A percentile compares a stretch with the other conserved stretches of the same genome.
Conservation (phyloP, 2,888 invertebrate genomes). For the Plagodis dolabraria region DNA sequence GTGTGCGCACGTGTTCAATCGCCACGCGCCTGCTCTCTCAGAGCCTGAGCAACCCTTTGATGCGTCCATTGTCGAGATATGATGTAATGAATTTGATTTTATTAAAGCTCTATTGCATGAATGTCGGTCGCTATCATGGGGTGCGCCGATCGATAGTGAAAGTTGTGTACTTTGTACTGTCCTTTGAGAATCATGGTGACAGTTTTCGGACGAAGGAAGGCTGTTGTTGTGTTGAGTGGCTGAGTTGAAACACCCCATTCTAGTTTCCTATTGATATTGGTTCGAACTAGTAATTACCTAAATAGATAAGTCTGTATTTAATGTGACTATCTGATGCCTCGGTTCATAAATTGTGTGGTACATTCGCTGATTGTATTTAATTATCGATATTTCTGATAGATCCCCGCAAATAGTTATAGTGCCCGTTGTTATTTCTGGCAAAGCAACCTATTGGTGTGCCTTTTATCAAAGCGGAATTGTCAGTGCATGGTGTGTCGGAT, state of each 20-base stretch:
- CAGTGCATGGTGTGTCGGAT: constrained; percentile 19
- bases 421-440: too few species aligned
- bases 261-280: too few species aligned
- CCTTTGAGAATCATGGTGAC: constrained; percentile 13
- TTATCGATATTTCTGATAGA: too few species aligned
- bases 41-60: constrained; percentile 58
- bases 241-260: too few species aligned
- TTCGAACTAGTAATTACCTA: too few species aligned
- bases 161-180: neutral
- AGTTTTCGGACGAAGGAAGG: constrained; percentile 11
- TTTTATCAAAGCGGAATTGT: constrained; percentile 9
- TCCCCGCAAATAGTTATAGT: too few species aligned
- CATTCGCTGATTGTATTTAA: too few species aligned
- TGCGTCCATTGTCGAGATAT: constrained; percentile 49
- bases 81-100: constrained; percentile 58
- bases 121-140: constrained; percentile 24
- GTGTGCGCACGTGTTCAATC: constrained; percentile 54
- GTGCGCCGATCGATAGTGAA: constrained; percentile 21
- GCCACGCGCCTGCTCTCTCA: constrained; percentile 58
- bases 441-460: too few species aligned
- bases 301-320: too few species aligned
- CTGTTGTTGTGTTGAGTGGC: neutral
- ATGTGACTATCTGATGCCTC: too few species aligned
- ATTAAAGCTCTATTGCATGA: constrained; percentile 34
- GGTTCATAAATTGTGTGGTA: too few species aligned